Percentiles rank a stretch among this genome's conserved stretches.
phyloP scores from a whole-genome alignment of 2,888 invertebrate species.

The Ornithoptera priamus region DNA sequence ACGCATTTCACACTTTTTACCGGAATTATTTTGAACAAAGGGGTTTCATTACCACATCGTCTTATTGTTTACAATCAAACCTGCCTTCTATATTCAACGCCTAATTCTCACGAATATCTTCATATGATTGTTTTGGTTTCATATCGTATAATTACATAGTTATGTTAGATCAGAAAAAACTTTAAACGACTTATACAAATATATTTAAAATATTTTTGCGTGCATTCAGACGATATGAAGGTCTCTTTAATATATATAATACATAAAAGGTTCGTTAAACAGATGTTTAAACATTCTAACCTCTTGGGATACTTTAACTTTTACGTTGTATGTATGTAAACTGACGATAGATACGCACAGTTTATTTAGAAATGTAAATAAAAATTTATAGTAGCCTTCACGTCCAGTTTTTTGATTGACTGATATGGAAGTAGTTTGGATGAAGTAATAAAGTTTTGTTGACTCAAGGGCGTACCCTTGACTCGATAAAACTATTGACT shows the following conservation, averaged over 20 bases:
- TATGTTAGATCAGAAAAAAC: not conserved
- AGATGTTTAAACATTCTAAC: too few species aligned
- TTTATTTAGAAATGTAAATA: not conserved
- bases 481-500: conserved; percentile 11
- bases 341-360: not conserved
- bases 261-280: too few species aligned
- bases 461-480: conserved; percentile 7
- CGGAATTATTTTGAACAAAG: conserved; percentile 8
- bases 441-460: too few species aligned
- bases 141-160: not conserved
- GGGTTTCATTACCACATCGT: conserved; percentile 13
- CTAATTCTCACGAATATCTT: not conserved
- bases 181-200: not conserved
- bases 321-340: too few species aligned
- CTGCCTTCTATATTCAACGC: not conserved
- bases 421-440: conserved; percentile 7
- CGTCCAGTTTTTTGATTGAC: conserved; percentile 16
- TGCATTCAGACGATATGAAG: not conserved
- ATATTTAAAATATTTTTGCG: not conserved
- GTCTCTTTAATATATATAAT: too few species aligned
- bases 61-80: conserved; percentile 13
- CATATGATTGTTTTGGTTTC: not conserved
- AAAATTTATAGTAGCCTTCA: not conserved
- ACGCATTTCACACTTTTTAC: conserved; percentile 19
- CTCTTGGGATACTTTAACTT: too few species aligned